Evolutionary conservation across 2,888 invertebrate species (phyloP), one percentile per base, ranked within the genome.

Genomic region (Eudasyphora cyanicolor): DNA sequence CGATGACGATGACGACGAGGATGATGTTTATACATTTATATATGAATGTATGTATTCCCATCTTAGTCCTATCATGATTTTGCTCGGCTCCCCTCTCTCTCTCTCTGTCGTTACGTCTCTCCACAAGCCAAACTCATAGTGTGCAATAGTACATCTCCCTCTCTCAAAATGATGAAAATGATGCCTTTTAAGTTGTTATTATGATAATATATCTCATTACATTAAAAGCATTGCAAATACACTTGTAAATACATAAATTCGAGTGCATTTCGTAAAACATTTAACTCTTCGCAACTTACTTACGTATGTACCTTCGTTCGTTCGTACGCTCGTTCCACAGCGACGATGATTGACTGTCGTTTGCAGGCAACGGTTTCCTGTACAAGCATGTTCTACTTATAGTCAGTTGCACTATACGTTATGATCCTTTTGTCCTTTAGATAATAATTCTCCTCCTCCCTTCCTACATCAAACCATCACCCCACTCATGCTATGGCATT

Each of bases 161-260:
- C 27, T 57, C 49, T n/a, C 32, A 32, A 32, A 32, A 32, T 32
- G 32, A 4, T n/a, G n/a, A 4, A 27, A 62, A 49, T 17, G 0
- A 14, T 49, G 67, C 67, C 42, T 42, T 67, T 67, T 67, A 67
- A 42, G 24, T 74, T 78, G 79, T 71, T 77, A 77, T 82, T 85
- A 87, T 87, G 87, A 87, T 88, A 87, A 89, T 89, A 87, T 87
- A 88, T 88, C 89, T 89, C 89, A 89, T 89, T 90, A 89, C 87
- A 89, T 88, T 89, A 88, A 90, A 88, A 90, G 89, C 90, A 88
- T 88, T 86, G 88, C 86, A 89, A 89, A 89, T 88, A 88, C 84
- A 86, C 88, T 82, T 76, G 57, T 57, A 57, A 57, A 67, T 49
- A 73, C 35, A 19, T 64, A 79, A 62, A 74, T 67, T 45, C 17